A percentile compares a stretch with the other conserved stretches of the same genome.
These are phyloP conservation scores for Helarctos malayanus DNA, from an alignment of 2,797 vertebrate species.

Conservation along the genomic window DNA sequence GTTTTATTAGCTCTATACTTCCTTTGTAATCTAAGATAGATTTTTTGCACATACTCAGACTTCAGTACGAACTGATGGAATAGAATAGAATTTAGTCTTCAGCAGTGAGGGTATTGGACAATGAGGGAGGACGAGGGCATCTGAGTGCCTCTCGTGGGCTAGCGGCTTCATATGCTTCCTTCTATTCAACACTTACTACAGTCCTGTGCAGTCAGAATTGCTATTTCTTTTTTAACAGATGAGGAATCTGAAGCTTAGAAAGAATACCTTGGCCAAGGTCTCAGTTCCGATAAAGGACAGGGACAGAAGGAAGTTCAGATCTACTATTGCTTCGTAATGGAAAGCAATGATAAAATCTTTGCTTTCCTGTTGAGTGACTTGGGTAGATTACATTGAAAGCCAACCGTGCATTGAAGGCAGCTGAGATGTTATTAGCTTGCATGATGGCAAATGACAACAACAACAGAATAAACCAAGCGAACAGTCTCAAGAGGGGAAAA, in stretches of 20 bases:
- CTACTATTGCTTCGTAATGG: background rate
- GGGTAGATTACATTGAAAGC: constrained; percentile 22
- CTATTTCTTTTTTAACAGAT: background rate
- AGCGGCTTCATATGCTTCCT: background rate
- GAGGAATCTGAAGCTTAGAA: constrained; percentile 51
- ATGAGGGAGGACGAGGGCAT: background rate
- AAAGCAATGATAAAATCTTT: background rate
- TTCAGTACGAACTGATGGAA: background rate
- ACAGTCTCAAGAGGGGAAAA: background rate
- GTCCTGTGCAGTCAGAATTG: background rate
- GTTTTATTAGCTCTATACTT: constrained; percentile 19
- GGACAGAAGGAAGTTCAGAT: background rate
- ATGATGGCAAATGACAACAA: background rate
- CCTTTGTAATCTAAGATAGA: background rate
- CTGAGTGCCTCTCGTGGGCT: background rate
- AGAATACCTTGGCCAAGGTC: background rate
- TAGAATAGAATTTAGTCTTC: background rate
- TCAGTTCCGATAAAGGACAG: background rate
- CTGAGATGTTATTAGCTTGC: background rate
- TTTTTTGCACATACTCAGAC: background rate
- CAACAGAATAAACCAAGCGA: constrained; percentile 6
- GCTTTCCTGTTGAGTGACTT: constrained; percentile 19
- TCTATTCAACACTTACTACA: background rate
- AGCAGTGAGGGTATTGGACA: background rate
- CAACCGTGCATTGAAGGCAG: constrained; percentile 24